Conservation (phyloP, 2,797 vertebrate species). For the Ammospiza maritima region DNA sequence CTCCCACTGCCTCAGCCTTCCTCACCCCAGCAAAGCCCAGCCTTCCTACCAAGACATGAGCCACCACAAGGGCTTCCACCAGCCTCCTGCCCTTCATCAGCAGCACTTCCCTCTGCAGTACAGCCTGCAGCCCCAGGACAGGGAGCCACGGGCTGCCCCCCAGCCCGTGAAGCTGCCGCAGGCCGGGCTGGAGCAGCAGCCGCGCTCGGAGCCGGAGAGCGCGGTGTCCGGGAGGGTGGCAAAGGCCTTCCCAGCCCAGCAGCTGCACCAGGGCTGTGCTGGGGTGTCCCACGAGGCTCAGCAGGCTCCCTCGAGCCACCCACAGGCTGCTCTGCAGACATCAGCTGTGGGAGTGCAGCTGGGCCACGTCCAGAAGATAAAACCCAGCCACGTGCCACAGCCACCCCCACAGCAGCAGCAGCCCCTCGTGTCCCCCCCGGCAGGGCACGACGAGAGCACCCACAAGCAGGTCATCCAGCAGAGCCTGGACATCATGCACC, state of each 20-base stretch:
- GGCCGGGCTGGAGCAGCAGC: slow-evolving; percentile 67
- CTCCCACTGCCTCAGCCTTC: slow-evolving; percentile 80
- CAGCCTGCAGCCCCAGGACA: slow-evolving; percentile 64
- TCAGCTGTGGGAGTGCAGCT: slow-evolving; percentile 76
- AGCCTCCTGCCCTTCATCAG: slow-evolving; percentile 66
- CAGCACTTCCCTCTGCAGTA: slow-evolving; percentile 70
- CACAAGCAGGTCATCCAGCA: slow-evolving; percentile 77
- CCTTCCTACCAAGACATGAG: slow-evolving; percentile 56
- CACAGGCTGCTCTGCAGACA: slow-evolving; percentile 68
- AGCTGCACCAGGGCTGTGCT: slow-evolving; percentile 70
- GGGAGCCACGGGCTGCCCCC: slow-evolving; percentile 46
- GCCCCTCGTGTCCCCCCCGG: slow-evolving; percentile 25
- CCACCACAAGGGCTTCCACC: slow-evolving; percentile 73
- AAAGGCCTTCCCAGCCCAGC: slow-evolving; percentile 56
- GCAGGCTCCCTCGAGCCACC: slow-evolving; percentile 54
- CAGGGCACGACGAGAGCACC: slow-evolving; percentile 57
- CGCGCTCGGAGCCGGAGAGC: not conserved
- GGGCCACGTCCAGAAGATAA: slow-evolving; percentile 74
- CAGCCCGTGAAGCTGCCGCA: slow-evolving; percentile 66
- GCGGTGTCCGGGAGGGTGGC: not conserved
- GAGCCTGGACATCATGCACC: slow-evolving; percentile 80
- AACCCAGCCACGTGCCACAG: not conserved
- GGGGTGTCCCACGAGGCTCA: slow-evolving; percentile 70
- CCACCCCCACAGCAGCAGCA: slow-evolving; percentile 55
- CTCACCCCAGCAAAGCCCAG: slow-evolving; percentile 72